Conservation (phyloP, 2,113 vertebrate species). For the Narcine bancroftii region DNA sequence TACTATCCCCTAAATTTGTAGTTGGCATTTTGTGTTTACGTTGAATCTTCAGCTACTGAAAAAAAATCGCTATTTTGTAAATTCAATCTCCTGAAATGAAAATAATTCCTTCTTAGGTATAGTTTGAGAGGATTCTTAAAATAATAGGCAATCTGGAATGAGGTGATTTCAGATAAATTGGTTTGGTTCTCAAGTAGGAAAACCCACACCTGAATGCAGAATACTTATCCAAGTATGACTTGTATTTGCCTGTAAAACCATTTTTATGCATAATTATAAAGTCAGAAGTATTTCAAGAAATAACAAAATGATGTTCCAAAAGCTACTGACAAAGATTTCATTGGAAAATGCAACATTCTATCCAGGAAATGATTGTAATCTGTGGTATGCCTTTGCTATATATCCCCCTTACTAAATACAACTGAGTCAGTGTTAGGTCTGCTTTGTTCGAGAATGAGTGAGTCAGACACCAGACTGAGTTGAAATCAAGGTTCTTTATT, state of each 20-base stretch:
- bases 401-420: not conserved
- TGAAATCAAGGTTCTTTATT: no score
- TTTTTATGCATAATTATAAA: not conserved
- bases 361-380: slow-evolving; percentile 8
- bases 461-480: no score
- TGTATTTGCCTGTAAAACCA: not conserved
- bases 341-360: not conserved
- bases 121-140: not conserved
- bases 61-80: not conserved
- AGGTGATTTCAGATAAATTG: not conserved
- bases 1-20: not conserved
- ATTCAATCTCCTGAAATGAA: not conserved
- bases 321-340: not conserved
- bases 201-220: not conserved
- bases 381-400: not conserved
- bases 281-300: not conserved
- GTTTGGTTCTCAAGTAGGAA: not conserved
- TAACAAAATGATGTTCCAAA: slow-evolving; percentile 18
- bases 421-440: no score
- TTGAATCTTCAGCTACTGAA: not conserved
- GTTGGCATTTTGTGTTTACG: not conserved
- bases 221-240: not conserved
- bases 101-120: not conserved
- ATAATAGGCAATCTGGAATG: not conserved
- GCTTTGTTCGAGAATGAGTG: no score